These are phyloP conservation scores for Notarius quadriscutis DNA, from an alignment of 2,113 vertebrate species.

Conservation along the genomic window DNA sequence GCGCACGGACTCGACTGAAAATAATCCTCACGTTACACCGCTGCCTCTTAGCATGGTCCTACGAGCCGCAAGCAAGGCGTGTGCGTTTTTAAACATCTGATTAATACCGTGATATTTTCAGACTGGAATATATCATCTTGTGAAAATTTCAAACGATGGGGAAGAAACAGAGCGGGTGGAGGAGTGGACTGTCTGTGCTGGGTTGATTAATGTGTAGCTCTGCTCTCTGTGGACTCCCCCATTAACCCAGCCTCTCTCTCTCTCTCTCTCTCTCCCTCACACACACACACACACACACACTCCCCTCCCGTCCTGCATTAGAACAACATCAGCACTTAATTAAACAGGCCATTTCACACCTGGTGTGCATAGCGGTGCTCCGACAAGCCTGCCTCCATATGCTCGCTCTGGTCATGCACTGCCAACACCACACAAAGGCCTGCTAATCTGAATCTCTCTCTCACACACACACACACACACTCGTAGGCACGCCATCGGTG, in stretches of 20 bases:
- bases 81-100: no score
- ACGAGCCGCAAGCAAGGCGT: no score
- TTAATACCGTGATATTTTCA: not conserved
- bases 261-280: constrained; percentile 57
- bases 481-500: not conserved
- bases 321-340: constrained; percentile 83
- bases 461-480: constrained; percentile 43
- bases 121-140: not conserved
- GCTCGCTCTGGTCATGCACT: constrained; percentile 68
- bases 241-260: constrained; percentile 69
- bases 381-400: constrained; percentile 76
- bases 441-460: constrained; percentile 68
- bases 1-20: not conserved
- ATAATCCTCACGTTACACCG: not conserved
- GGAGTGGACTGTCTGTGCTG: constrained; percentile 39
- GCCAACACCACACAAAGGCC: constrained; percentile 71
- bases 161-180: not conserved
- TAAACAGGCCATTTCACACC: constrained; percentile 84
- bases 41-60: no score
- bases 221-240: constrained; percentile 69
- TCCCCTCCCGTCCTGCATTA: constrained; percentile 68
- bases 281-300: constrained; percentile 25
- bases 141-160: not conserved
- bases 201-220: constrained; percentile 76
- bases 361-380: constrained; percentile 76